Base-by-base conservation (phyloP, 2,888 invertebrate genomes). In the Sinelater perroti region DNA sequence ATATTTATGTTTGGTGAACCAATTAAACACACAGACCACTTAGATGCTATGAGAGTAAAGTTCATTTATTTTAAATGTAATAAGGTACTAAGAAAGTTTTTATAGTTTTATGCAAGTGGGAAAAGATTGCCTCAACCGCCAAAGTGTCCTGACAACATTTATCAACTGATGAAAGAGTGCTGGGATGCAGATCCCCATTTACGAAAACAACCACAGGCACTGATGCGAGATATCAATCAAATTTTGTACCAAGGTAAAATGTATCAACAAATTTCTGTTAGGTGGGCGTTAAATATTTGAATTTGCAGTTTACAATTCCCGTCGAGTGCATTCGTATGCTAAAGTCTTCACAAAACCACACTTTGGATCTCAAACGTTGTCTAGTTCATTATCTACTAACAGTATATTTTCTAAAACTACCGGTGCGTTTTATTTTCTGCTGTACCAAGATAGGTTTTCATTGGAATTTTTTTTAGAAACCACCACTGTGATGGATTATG, bases 171-270 rank as follows among this genome's bases (percentile, higher is more conserved):
- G 85, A 79, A 82, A 56, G 89, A 90, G 70, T 94, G 94, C 72
- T 95, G 95, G 95, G 85, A 86, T 69, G 77, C 82, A 47, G 87
- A 89, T 74, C 87, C 88, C 4, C 86, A 86, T 54, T 79, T 82
- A 36, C 79, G 90, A 16, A 89, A 90, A 74, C 87, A 89, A 67
- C 93, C 91, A 47, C 93, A 94, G 78, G 88, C 87, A 60, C 89
- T 94, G 69, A 90, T 93, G 86, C 84, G 92, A 73, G 91, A 92
- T 78, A 86, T 92, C 65, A 90, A 90, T 78, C 90, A 90, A 75
- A 85, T 91, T 72, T 79, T 90, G 62, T 88, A 90, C 72, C 85
- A 88, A 79, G 85, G 87, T 87, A 71, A 67, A n/a, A n/a, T n/a
- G n/a, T n/a, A n/a, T n/a, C n/a, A n/a, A n/a, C n/a, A 28, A 36